Conservation (phyloP, 1,140 invertebrate species). For the Neuroterus valhalla region DNA sequence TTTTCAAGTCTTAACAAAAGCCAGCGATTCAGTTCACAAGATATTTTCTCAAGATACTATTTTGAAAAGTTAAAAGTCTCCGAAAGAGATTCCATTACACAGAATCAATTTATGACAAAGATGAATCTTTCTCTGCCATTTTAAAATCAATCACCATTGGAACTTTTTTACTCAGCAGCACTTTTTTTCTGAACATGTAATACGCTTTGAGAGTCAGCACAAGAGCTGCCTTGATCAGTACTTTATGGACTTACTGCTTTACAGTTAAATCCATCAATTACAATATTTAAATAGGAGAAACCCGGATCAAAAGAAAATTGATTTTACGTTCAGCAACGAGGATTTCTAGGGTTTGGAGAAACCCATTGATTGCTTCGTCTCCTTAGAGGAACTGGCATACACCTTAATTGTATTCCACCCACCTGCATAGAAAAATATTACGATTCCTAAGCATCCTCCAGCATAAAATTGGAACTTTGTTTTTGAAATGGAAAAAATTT, state of each 20-base stretch:
- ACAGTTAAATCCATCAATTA: conserved; percentile 8
- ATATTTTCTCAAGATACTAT: too few relatives aligned
- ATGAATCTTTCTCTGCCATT: not conserved
- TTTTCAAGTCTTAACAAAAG: too few relatives aligned
- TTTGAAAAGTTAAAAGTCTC: not conserved
- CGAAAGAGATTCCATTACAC: not conserved
- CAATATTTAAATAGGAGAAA: not conserved
- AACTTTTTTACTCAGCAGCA: not conserved
- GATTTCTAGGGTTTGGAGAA: not conserved
- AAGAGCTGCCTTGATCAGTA: not conserved
- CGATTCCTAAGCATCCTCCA: too few relatives aligned
- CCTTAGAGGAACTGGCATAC: too few relatives aligned
- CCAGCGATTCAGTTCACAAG: too few relatives aligned
- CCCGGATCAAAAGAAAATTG: not conserved
- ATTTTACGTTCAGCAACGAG: not conserved
- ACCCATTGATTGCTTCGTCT: not conserved
- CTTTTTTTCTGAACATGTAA: conserved; percentile 4
- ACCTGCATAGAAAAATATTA: too few relatives aligned
- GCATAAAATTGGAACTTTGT: too few relatives aligned
- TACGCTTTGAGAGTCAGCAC: not conserved
- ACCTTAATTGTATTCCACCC: too few relatives aligned
- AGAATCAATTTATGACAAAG: not conserved
- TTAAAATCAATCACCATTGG: not conserved
- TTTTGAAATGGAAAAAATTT: too few relatives aligned
- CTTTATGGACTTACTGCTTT: conserved; percentile 1